Evolutionary conservation across 1,140 invertebrate species (phyloP), one percentile per base, ranked within the genome.

Genomic region (Eriosoma lanigerum): DNA sequence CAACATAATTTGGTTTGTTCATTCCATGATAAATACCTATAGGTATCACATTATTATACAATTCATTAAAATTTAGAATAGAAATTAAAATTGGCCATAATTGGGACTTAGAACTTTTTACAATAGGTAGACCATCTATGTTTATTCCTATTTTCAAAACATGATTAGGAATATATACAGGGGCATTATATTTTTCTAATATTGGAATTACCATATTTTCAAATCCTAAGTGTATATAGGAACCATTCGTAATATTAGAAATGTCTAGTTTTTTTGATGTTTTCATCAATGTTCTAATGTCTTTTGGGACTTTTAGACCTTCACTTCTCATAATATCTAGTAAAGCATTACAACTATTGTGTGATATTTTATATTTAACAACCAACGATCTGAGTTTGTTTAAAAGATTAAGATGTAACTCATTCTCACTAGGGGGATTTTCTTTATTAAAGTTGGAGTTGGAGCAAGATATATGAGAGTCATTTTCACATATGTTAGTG

Each of bases 141-240:
- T 52, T 68, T 4, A 68, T 70, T 24, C 46, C 46, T 72, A 72
- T 50, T 24, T 72, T 26, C 50, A 52, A 17, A 26, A 50, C 17
- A 52, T 89, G 84, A 93, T 38, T 9, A 17, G 3, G 13, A n/a
- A 12, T 48, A 46, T 46, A 4, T 46, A 24, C 24, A 70, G 13
- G 12, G n/a, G 29, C 26, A 64, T 64, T 64, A 64, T 64, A 38
- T 64, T 9, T 19, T 38, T 38, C 17, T 70, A 70, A 24, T 21
- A 70, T 4, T 21, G 66, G 44, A 48, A 70, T 13, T 24, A 70
- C 15, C 32, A 70, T 48, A 48, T 70, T 48, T 46, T 70, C 3
- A 48, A 70, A 21, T 12, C 44, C 46, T 72, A 72, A 50, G 52
- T 72, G 46, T 52, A 72, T 72, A 48, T 72, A 52, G 21, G 15